Base-by-base conservation (phyloP, 2,888 invertebrate species). In the Allygus modestus region DNA sequence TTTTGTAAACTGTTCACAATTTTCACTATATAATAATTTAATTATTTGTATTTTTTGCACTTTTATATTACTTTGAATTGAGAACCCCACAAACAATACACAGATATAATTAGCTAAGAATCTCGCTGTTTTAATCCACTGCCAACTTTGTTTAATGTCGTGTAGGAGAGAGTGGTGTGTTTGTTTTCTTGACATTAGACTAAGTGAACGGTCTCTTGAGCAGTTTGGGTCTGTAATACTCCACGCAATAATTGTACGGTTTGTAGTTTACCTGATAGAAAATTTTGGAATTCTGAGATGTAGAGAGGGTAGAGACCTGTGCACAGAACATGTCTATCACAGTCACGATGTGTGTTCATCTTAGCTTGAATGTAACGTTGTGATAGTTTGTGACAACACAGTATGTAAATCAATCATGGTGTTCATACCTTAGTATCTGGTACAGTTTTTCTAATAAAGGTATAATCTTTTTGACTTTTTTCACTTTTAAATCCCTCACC, bases 361-460 rank as follows among this genome's bases (percentile, higher is more conserved):
- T 77, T 46, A 51, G 58, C 28, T 79, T 54, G 58, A 28, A 28
- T 79, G 79, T 79, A 54, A 33, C 37, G 46, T 79, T 79, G 79
- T 77, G 79, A 79, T 58, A 79, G 37, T 79, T 77, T 79, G 58
- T 58, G 58, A 58, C 33, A 51, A 33, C 79, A 54, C 58, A 65
- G 65, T 26, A 79, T 58, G 51, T 58, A 58, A 79, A 54, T 79
- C 79, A 79, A 37, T 79, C 79, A 79, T 58, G 58, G 58, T 79
- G 79, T 79, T 79, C 58, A 54, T 58, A 79, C 51, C 58, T 58
- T 58, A 79, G 51, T 79, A 54, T 79, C 79, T 79, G 79, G 58
- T 79, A 79, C 79, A 54, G 46, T 79, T 79, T 79, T 79, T 79
- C 79, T 79, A 79, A 54, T 79, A 79, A 54, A 79, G 79, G 51